These are phyloP conservation scores for Conus betulinus DNA, from an alignment of 1,140 invertebrate species.

Conservation along the genomic window DNA sequence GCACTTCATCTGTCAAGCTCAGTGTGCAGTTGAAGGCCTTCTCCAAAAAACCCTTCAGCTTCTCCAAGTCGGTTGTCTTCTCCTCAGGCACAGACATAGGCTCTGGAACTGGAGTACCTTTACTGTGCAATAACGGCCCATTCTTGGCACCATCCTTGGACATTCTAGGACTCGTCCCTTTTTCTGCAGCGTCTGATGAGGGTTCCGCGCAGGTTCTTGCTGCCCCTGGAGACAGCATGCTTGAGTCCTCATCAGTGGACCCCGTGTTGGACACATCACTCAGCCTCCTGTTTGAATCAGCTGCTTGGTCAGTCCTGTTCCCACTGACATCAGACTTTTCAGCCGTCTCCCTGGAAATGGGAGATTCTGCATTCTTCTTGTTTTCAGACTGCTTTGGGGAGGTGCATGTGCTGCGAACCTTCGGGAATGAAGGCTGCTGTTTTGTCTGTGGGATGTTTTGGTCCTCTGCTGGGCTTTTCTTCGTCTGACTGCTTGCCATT, in stretches of 20 bases:
- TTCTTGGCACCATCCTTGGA: background rate
- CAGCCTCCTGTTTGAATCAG: background rate
- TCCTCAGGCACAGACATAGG: background rate
- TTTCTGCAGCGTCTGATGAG: background rate
- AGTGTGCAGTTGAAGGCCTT: conserved; percentile 18
- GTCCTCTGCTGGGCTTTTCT: background rate
- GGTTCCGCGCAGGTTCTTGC: background rate
- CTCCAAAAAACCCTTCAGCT: conserved; percentile 9
- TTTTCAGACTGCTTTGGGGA: background rate
- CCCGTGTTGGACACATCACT: background rate
- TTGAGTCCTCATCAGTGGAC: background rate
- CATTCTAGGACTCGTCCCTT: background rate
- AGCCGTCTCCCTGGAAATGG: background rate
- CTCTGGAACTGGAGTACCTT: background rate
- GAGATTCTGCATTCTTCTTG: background rate
- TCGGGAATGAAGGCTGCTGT: background rate
- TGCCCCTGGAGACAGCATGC: background rate
- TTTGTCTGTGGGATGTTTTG: background rate
- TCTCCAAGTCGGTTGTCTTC: conserved; percentile 15
- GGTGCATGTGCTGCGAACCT: background rate
- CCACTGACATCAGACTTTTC: background rate
- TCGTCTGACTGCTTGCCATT: conserved; percentile 1
- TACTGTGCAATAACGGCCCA: background rate
- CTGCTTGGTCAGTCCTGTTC: background rate
- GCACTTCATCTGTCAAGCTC: conserved; percentile 14